Evolutionary conservation across 2,797 vertebrate genomes (phyloP), one percentile per base, ranked within the genome.

Genomic region (Melanotaenia parkinsoni): DNA sequence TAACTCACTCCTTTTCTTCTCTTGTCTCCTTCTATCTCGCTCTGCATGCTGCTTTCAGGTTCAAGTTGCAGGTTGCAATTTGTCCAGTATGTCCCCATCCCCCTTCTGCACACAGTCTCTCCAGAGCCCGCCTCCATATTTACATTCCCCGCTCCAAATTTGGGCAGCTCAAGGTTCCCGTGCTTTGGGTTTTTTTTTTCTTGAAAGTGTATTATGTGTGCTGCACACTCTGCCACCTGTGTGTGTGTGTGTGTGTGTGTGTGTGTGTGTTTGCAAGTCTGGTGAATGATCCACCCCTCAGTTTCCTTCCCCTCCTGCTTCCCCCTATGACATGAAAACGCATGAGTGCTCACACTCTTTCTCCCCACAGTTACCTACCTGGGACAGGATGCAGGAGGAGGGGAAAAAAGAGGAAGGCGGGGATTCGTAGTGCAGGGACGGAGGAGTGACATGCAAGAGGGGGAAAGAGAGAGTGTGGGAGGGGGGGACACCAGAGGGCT

Each of bases 111-210:
- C 77, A 76, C 81, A 50, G 62, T 30, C 70, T 30, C 50, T 72
- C 76, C 40, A 38, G 67, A 80, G 65, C 89, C 94, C 94, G 86
- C 95, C 95, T 83, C 89, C 73, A 0, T 96, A 94, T 97, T 98
- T 96, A 96, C 94, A 94, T 95, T 95, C 94, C 93, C 90, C 32
- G 82, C 87, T 86, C 91, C 93, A 90, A 95, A 94, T 92, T 93
- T 93, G 94, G 90, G 75, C 64, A 80, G 85, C 86, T 80, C 90
- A 89, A 91, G 93, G 94, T 94, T 89, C 91, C 82, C 58, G 53
- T 80, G 74, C 83, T 84, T 77, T 82, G 64, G 80, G 58, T 61
- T 76, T 75, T 74, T 22, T 28, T 37, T 30, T 74, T 38, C 71
- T 83, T 84, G 62, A 81, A 70, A 83, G 79, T 84, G 66, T 67